Evolutionary conservation across 1,140 invertebrate species (phyloP).

Genomic region (Charaxes varanes): DNA sequence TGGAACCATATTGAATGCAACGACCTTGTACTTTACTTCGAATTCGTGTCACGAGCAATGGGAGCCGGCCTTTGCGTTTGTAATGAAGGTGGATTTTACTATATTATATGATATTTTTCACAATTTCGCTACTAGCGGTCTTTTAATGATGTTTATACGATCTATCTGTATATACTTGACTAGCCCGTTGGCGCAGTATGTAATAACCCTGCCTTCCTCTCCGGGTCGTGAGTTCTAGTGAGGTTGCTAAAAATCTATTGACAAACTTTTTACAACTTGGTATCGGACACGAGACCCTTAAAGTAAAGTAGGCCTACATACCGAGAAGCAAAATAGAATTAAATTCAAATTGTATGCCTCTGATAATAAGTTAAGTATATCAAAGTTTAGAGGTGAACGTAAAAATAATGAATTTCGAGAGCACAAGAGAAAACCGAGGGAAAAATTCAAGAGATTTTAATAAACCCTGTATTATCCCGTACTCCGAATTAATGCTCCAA

Average conservation of each 20-base stretch:
- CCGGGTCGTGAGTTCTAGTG: too few species aligned
- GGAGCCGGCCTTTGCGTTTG: constrained; percentile 3
- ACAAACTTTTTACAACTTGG: too few species aligned
- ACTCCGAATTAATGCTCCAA: constrained; percentile 44
- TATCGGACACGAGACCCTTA: too few species aligned
- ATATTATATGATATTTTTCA: neutral
- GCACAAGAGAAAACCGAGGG: constrained; percentile 30
- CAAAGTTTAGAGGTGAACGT: constrained; percentile 20
- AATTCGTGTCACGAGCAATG: constrained; percentile 17
- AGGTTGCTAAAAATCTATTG: too few species aligned
- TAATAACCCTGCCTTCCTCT: too few species aligned
- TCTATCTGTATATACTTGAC: neutral
- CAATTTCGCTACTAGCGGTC: neutral
- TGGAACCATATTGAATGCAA: constrained; percentile 10
- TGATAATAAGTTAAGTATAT: constrained; percentile 8
- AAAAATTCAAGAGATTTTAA: constrained; percentile 50
- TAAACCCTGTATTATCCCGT: constrained; percentile 37
- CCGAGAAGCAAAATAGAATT: neutral
- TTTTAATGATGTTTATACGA: constrained; percentile 1
- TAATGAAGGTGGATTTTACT: constrained; percentile 5
- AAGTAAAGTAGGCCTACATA: neutral
- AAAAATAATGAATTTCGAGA: constrained; percentile 40
- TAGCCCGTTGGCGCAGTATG: too few species aligned
- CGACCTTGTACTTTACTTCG: constrained; percentile 18
- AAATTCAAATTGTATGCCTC: neutral